A percentile compares a stretch with the other conserved stretches of the same genome.
Evolutionary conservation across 2,797 vertebrate species (phyloP).

Genomic region (Smutsia temminckii): DNA sequence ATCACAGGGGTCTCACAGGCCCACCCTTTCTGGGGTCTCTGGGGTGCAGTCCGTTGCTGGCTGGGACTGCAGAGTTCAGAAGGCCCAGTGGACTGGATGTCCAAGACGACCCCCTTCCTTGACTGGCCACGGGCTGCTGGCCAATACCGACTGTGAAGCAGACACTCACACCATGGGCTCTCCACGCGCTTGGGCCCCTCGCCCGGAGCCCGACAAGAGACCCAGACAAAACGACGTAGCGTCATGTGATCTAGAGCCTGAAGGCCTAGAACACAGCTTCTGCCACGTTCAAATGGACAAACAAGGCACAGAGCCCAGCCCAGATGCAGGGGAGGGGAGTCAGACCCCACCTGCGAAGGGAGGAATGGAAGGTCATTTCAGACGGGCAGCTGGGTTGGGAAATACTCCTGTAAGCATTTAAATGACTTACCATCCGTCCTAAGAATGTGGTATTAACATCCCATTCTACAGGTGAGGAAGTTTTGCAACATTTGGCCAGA

Average conservation of each 20-base stretch:
- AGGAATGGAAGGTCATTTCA: background rate
- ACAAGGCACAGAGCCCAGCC: background rate
- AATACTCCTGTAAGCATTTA: background rate
- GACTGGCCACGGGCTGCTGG: no score
- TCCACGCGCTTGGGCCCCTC: background rate
- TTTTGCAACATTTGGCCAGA: background rate
- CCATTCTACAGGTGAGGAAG: background rate
- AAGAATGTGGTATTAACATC: background rate
- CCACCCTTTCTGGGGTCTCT: background rate
- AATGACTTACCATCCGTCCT: background rate
- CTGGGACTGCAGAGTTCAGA: background rate
- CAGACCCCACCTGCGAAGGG: background rate
- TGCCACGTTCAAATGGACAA: background rate
- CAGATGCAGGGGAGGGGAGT: background rate
- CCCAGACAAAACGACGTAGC: background rate
- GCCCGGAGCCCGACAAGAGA: background rate
- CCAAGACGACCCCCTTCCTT: background rate
- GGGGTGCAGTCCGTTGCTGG: background rate
- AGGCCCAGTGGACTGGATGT: background rate
- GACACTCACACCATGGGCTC: background rate
- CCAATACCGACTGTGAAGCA: background rate
- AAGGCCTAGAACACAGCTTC: background rate
- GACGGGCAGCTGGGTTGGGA: background rate
- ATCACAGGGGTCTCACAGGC: no score
- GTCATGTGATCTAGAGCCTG: background rate